phyloP scores from a whole-genome alignment of 2,113 vertebrate species.

The Pardalotus punctatus region DNA sequence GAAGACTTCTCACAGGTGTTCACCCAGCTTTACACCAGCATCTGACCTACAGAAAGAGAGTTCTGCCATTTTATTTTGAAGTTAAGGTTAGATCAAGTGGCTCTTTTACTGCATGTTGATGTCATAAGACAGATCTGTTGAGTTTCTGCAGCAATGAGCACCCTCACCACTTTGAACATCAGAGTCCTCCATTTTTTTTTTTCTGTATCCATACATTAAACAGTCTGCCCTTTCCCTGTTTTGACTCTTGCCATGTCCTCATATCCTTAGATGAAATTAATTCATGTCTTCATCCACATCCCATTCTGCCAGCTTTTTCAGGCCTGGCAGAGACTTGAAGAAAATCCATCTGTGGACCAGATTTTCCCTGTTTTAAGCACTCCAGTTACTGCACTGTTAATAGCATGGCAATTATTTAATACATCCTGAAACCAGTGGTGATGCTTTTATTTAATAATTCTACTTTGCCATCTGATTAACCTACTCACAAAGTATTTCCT shows the following conservation, averaged over 20 bases:
- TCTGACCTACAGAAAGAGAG: background rate
- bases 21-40: background rate
- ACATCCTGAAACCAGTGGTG: background rate
- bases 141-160: background rate
- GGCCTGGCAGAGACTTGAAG: background rate
- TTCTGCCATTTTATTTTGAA: background rate
- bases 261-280: background rate
- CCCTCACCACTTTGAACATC: background rate
- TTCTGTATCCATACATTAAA: background rate
- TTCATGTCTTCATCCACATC: background rate
- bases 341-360: background rate
- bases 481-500: conserved; percentile 1
- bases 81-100: background rate
- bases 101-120: background rate
- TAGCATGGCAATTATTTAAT: background rate
- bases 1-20: background rate
- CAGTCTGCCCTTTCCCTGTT: background rate
- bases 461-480: background rate
- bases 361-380: background rate
- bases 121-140: background rate
- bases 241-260: background rate
- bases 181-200: background rate
- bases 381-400: background rate
- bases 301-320: background rate
- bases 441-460: background rate